Conservation (phyloP, 2,888 invertebrate genomes). For the Schizaphis graminum region DNA sequence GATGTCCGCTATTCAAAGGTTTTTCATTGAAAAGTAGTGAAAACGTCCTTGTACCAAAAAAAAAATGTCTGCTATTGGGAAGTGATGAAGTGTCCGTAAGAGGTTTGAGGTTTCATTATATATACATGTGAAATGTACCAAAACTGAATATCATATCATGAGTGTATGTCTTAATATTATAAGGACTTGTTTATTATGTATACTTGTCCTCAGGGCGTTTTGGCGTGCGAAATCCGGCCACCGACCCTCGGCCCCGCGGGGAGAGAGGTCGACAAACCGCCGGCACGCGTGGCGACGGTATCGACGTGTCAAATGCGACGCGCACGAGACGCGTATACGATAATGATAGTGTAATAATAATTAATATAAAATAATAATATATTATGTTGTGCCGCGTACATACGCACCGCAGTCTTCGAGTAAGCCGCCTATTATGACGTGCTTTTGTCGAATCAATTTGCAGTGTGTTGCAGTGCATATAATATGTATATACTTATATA, state of each 20-base stretch:
- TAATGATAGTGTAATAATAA: constrained; percentile 3
- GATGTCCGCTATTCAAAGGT: no score
- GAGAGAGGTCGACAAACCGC: constrained; percentile 43
- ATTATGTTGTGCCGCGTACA: not conserved
- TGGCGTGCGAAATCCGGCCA: constrained; percentile 24
- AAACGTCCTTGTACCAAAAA: no score
- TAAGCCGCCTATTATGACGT: not conserved
- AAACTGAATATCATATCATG: not conserved
- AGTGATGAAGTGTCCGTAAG: no score
- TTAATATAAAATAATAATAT: constrained; percentile 34
- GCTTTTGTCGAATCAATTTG: not conserved
- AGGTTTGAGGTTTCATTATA: no score
- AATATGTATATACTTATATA: not conserved
- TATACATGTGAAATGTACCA: not conserved
- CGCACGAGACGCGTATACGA: not conserved
- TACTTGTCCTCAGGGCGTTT: constrained; percentile 24
- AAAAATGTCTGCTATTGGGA: no score
- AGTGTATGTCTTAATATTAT: constrained; percentile 13
- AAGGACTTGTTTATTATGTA: not conserved
- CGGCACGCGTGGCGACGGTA: constrained; percentile 23
- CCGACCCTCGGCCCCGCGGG: not conserved
- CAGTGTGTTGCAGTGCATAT: not conserved
- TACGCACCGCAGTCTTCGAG: not conserved
- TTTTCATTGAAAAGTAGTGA: no score
- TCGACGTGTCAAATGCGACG: constrained; percentile 26